These are phyloP conservation scores for Lithosia quadra DNA, from an alignment of 2,888 invertebrate genomes.

Conservation along the genomic window DNA sequence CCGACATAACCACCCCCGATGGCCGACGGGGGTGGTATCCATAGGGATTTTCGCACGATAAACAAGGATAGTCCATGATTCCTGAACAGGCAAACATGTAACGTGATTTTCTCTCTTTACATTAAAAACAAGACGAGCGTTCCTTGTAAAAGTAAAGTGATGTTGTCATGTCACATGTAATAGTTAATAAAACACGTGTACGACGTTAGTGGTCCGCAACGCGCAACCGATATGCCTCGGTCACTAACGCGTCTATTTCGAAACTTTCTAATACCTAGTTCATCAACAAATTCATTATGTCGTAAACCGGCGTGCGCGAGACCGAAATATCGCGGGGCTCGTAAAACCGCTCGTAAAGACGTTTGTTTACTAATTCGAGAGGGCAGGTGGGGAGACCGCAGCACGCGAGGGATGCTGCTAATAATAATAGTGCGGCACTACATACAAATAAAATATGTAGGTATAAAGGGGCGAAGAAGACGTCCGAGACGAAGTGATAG, in stretches of 20 bases:
- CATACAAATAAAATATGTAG: slow-evolving; percentile 53
- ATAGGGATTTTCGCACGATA: no score
- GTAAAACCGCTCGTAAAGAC: slow-evolving; percentile 86
- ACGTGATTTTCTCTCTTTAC: slow-evolving; percentile 5
- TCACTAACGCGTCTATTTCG: slow-evolving; percentile 83
- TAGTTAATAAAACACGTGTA: slow-evolving; percentile 53
- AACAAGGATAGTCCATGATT: not conserved
- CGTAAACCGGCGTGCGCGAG: slow-evolving; percentile 84
- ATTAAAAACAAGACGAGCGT: slow-evolving; percentile 4
- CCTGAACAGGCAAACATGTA: not conserved
- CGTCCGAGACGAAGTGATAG: slow-evolving; percentile 66
- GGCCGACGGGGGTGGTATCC: no score
- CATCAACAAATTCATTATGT: slow-evolving; percentile 87
- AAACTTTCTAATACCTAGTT: slow-evolving; percentile 86
- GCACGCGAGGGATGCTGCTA: slow-evolving; percentile 78
- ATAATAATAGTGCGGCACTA: slow-evolving; percentile 70
- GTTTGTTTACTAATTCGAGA: slow-evolving; percentile 87
- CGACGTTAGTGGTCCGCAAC: slow-evolving; percentile 30
- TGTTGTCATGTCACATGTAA: slow-evolving; percentile 44
- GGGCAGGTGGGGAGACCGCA: slow-evolving; percentile 81
- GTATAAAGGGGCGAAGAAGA: slow-evolving; percentile 50
- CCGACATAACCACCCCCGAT: no score
- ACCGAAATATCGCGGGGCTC: slow-evolving; percentile 86
- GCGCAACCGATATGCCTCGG: slow-evolving; percentile 62
- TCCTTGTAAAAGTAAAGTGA: slow-evolving; percentile 17